Conservation (phyloP, 2,888 invertebrate species). For the Cephus runcator region DNA sequence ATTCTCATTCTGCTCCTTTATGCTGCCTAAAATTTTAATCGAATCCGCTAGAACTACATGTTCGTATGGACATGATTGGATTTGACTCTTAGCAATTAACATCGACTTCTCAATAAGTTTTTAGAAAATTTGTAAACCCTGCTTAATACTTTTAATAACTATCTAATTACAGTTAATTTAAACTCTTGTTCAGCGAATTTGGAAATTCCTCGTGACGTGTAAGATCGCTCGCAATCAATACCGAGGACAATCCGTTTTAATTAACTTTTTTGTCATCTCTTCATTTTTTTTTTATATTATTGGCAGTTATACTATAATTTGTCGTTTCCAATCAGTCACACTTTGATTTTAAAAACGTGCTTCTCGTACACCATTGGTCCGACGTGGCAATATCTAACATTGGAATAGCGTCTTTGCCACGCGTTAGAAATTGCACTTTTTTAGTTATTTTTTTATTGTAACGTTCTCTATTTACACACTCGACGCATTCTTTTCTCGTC, state of each 20-base stretch:
- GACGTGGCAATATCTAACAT: conserved; percentile 29
- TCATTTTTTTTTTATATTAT: conserved; percentile 24
- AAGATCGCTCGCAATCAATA: conserved; percentile 25
- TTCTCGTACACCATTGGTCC: conserved; percentile 29
- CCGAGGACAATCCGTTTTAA: conserved; percentile 29
- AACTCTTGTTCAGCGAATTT: conserved; percentile 7
- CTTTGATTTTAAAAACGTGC: conserved; percentile 31
- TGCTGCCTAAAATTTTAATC: neutral
- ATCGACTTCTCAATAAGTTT: conserved; percentile 29
- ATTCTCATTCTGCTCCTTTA: neutral
- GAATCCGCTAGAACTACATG: conserved; percentile 31
- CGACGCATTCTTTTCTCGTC: conserved; percentile 27
- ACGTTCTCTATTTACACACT: conserved; percentile 35
- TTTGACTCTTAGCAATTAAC: conserved; percentile 31
- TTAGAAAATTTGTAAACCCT: conserved; percentile 46
- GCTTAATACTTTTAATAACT: conserved; percentile 36
- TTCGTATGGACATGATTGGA: conserved; percentile 18
- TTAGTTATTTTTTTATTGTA: conserved; percentile 28
- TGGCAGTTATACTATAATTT: conserved; percentile 51
- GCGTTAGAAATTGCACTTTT: conserved; percentile 53
- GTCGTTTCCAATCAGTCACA: conserved; percentile 48
- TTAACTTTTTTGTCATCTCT: conserved; percentile 20
- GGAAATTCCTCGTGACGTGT: neutral
- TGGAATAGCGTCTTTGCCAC: conserved; percentile 39
- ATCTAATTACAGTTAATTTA: conserved; percentile 38